These are phyloP conservation scores for Steinernema hermaphroditum DNA, from an alignment of 2,888 invertebrate species.

Conservation along the genomic window DNA sequence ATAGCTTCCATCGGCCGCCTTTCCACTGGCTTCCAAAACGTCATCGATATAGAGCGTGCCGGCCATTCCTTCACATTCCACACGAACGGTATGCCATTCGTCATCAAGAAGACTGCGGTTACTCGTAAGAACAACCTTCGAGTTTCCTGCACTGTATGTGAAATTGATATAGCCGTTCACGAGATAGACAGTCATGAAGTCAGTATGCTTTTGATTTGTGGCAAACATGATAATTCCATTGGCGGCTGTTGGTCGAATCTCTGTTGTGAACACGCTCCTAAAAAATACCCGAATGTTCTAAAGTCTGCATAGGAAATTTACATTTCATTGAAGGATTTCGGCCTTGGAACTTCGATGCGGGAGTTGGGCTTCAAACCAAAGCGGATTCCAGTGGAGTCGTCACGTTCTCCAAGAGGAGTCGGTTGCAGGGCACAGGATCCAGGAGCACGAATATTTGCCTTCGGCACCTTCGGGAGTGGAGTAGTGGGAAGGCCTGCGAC, in stretches of 20 bases:
- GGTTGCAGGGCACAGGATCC: conserved; percentile 57
- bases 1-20: conserved; percentile 60
- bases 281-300: conserved; percentile 13
- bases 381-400: conserved; percentile 63
- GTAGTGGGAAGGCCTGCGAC: conserved; percentile 15
- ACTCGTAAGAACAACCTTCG: conserved; percentile 33
- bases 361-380: conserved; percentile 67
- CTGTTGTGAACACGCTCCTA: conserved; percentile 75
- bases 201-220: conserved; percentile 70
- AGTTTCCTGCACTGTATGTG: conserved; percentile 79
- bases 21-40: conserved; percentile 51
- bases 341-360: conserved; percentile 67
- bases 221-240: conserved; percentile 85
- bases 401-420: conserved; percentile 47
- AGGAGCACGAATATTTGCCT: conserved; percentile 31
- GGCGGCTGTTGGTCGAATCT: conserved; percentile 78
- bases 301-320: conserved; percentile 15
- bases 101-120: conserved; percentile 56
- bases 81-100: conserved; percentile 63
- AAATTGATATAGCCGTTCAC: conserved; percentile 82
- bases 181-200: conserved; percentile 85
- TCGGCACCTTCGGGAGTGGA: conserved; percentile 29
- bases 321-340: conserved; percentile 56
- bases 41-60: conserved; percentile 67
- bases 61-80: conserved; percentile 53